A percentile compares a stretch with the other conserved stretches of the same genome.
These are phyloP conservation scores for Triops longicaudatus DNA, from an alignment of 1,140 invertebrate species.

Conservation along the genomic window DNA sequence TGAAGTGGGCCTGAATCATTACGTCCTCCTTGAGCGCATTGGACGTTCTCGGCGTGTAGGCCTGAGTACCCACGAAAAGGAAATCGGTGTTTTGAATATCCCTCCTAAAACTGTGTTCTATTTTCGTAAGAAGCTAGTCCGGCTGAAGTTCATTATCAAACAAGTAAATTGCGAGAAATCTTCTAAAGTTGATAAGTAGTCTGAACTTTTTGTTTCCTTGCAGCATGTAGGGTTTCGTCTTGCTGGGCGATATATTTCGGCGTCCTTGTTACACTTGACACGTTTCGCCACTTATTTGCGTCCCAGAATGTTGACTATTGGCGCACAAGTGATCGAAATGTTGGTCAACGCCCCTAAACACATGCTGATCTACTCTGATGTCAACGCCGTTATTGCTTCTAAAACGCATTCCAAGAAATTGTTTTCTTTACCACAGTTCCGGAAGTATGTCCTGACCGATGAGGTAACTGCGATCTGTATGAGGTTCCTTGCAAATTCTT, in stretches of 20 bases:
- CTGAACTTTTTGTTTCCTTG: not conserved
- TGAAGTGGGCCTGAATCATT: slow-evolving; percentile 50
- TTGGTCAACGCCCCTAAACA: slow-evolving; percentile 43
- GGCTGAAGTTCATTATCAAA: slow-evolving; percentile 53
- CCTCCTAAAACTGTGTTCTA: slow-evolving; percentile 25
- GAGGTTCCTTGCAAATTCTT: not conserved
- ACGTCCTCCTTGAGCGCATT: slow-evolving; percentile 65
- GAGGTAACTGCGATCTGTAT: slow-evolving; percentile 34
- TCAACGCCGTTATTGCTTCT: slow-evolving; percentile 43
- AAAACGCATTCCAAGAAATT: slow-evolving; percentile 44
- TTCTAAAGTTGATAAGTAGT: not conserved
- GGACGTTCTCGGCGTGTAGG: slow-evolving; percentile 61
- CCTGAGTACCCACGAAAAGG: slow-evolving; percentile 58
- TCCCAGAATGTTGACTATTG: slow-evolving; percentile 46
- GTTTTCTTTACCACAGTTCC: slow-evolving; percentile 27
- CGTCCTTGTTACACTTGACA: slow-evolving; percentile 50
- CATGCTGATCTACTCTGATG: slow-evolving; percentile 36
- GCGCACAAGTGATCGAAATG: slow-evolving; percentile 48
- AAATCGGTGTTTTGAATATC: slow-evolving; percentile 40
- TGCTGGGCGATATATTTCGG: slow-evolving; percentile 39
- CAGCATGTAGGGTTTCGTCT: slow-evolving; percentile 29
- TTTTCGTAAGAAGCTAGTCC: slow-evolving; percentile 33
- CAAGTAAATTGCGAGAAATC: slow-evolving; percentile 40
- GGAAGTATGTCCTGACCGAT: slow-evolving; percentile 35
- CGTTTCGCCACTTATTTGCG: slow-evolving; percentile 52